A percentile compares a stretch with the other conserved stretches of the same genome.
Evolutionary conservation across 1,140 invertebrate genomes (phyloP).

Genomic region (Battus philenor): DNA sequence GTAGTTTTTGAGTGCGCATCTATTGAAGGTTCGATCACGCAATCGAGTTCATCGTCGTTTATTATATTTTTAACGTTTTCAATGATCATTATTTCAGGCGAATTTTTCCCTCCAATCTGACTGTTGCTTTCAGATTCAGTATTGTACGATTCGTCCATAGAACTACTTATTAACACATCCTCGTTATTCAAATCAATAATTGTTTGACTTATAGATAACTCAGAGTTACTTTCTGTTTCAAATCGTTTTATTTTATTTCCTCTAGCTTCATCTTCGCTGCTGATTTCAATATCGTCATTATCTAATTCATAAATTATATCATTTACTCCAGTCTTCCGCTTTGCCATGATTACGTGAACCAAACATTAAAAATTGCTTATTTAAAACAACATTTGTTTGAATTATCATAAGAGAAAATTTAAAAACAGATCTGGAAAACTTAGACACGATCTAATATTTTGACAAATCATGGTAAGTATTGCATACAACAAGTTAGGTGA

Average conservation of each 20-base stretch:
- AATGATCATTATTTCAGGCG: conserved; percentile 8
- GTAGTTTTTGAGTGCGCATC: conserved; percentile 12
- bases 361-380: neutral
- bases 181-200: conserved; percentile 18
- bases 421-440: neutral
- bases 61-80: conserved; percentile 16
- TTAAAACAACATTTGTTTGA: too few relatives aligned
- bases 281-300: conserved; percentile 62
- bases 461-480: neutral
- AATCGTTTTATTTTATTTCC: conserved; percentile 45
- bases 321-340: conserved; percentile 58
- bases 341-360: conserved; percentile 38
- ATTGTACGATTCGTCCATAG: conserved; percentile 23
- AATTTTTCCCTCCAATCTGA: conserved; percentile 62
- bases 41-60: conserved; percentile 14
- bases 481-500: too few relatives aligned
- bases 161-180: conserved; percentile 30
- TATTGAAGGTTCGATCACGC: neutral
- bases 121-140: conserved; percentile 16
- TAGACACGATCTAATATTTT: neutral
- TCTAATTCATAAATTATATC: conserved; percentile 73
- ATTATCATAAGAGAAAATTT: too few relatives aligned
- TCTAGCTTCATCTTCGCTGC: conserved; percentile 59
- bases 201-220: conserved; percentile 12
- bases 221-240: conserved; percentile 17